Percentiles rank a stretch among this genome's conserved stretches.
These are phyloP conservation scores for Cheirogaleus major DNA, from an alignment of 2,797 vertebrate genomes.

Conservation along the genomic window DNA sequence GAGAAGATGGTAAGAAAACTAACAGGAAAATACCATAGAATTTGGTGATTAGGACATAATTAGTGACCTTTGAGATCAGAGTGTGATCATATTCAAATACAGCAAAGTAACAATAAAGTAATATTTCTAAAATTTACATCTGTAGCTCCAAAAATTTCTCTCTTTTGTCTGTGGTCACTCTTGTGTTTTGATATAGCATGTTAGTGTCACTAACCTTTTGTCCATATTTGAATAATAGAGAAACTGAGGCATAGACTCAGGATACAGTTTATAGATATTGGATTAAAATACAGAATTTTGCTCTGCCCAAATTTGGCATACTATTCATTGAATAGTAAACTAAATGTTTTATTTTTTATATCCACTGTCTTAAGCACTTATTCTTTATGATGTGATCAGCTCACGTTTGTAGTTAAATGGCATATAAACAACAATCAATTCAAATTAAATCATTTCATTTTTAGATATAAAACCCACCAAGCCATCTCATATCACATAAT, in stretches of 20 bases:
- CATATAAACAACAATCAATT: slow-evolving; percentile 79
- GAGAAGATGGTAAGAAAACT: not conserved
- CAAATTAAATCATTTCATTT: slow-evolving; percentile 72
- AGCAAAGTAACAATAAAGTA: not conserved
- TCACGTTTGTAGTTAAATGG: slow-evolving; percentile 61
- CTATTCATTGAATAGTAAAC: not conserved
- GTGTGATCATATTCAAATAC: not conserved
- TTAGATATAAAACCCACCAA: slow-evolving; percentile 70
- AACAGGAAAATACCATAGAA: not conserved
- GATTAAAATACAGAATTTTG: not conserved
- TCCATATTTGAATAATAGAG: not conserved
- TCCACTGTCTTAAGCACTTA: not conserved
- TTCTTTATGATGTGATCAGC: slow-evolving; percentile 69
- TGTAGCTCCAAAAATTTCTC: not conserved
- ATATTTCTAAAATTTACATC: not conserved
- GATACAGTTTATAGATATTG: not conserved
- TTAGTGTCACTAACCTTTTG: not conserved
- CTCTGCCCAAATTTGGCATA: not conserved
- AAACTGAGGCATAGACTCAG: not conserved
- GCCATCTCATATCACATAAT: slow-evolving; percentile 64
- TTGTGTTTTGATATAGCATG: not conserved
- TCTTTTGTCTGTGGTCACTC: not conserved
- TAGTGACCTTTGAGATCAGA: not conserved
- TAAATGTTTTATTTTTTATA: slow-evolving; percentile 39
- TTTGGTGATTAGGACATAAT: not conserved